phyloP scores from a whole-genome alignment of 2,888 invertebrate species.

The Buathra laborator region DNA sequence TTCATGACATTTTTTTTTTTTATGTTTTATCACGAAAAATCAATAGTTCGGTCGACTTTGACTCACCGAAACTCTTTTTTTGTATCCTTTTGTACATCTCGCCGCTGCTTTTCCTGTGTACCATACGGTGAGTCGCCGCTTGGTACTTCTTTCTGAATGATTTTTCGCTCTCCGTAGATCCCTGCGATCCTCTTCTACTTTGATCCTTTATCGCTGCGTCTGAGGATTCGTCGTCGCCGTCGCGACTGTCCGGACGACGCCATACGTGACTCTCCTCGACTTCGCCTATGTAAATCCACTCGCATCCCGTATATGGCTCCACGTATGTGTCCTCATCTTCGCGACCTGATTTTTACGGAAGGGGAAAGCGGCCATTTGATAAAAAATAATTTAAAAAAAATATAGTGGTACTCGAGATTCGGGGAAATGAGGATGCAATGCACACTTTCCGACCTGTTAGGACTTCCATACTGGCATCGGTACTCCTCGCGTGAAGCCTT shows the following conservation, averaged over 20 bases:
- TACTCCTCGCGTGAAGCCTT: conserved; percentile 87
- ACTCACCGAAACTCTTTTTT: conserved; percentile 94
- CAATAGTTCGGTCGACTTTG: background rate
- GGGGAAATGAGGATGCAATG: no score
- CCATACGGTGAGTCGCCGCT: conserved; percentile 94
- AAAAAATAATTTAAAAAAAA: background rate
- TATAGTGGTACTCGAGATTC: no score
- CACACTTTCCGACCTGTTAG: conserved; percentile 79
- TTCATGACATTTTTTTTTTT: background rate
- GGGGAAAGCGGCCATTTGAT: conserved; percentile 2
- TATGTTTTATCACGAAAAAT: background rate
- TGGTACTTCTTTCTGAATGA: conserved; percentile 95
- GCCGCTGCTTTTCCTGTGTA: conserved; percentile 95
- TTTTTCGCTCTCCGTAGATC: conserved; percentile 93
- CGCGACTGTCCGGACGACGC: conserved; percentile 85
- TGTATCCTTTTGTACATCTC: conserved; percentile 95
- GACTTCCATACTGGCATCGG: conserved; percentile 88
- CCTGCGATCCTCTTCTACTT: conserved; percentile 85
- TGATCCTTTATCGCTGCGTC: conserved; percentile 79
- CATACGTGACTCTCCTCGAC: conserved; percentile 89
- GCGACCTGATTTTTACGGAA: conserved; percentile 76
- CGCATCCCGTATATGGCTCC: conserved; percentile 90
- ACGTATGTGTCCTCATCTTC: conserved; percentile 91
- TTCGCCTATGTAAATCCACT: conserved; percentile 92
- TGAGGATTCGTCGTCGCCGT: conserved; percentile 80